phyloP scores from a whole-genome alignment of 2,888 invertebrate species.

The Acronicta leporina region DNA sequence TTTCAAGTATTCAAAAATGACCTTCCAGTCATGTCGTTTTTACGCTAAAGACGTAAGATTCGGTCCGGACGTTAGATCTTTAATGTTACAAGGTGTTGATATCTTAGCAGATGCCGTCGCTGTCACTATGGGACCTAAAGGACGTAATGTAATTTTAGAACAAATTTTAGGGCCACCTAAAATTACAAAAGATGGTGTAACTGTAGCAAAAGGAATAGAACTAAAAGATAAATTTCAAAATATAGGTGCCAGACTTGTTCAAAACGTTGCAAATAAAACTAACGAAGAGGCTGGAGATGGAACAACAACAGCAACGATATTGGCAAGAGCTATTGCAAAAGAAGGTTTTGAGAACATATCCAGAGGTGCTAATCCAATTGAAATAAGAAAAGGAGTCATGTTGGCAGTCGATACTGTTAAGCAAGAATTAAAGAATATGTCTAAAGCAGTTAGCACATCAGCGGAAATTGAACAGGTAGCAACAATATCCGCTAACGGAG shows the following conservation, averaged over 20 bases:
- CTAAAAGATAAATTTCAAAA: conserved; percentile 99
- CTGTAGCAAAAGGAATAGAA: conserved; percentile 99
- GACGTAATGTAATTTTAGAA: conserved; percentile 99
- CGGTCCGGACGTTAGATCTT: conserved; percentile 97
- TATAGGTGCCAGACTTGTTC: conserved; percentile 98
- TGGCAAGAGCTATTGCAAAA: conserved; percentile 99
- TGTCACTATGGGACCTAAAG: conserved; percentile 99
- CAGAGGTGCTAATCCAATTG: conserved; percentile 98
- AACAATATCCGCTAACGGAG: conserved; percentile 99
- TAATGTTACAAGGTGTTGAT: conserved; percentile 99
- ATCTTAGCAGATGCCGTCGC: conserved; percentile 99
- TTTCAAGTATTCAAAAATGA: conserved; percentile 42
- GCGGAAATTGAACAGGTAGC: conserved; percentile 99
- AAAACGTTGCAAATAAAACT: conserved; percentile 99
- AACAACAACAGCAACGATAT: conserved; percentile 99
- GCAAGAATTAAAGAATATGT: conserved; percentile 94
- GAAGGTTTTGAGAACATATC: conserved; percentile 99
- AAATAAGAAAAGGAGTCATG: conserved; percentile 97
- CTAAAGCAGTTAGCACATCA: conserved; percentile 97
- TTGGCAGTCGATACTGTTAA: conserved; percentile 97
- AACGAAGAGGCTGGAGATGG: conserved; percentile 99
- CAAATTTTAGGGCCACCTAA: conserved; percentile 99
- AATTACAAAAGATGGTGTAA: conserved; percentile 99
- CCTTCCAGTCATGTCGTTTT: conserved; percentile 45
- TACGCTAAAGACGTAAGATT: conserved; percentile 99